Evolutionary conservation across 2,113 vertebrate species (phyloP).

Genomic region (Calypte anna): DNA sequence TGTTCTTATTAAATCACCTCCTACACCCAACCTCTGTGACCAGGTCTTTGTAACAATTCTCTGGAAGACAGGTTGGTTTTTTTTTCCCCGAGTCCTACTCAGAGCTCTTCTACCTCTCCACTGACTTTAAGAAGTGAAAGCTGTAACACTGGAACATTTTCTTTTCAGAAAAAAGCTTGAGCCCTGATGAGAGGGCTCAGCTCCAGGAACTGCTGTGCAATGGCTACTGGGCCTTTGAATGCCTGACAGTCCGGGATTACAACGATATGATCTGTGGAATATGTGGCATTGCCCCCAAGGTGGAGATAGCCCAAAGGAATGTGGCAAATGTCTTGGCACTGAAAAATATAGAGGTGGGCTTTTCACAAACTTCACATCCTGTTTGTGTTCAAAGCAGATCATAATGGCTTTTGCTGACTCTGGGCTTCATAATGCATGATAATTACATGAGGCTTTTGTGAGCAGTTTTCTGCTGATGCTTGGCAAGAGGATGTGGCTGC

Average conservation of each 20-base stretch:
- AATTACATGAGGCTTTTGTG: neutral
- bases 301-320: conserved; percentile 91
- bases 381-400: neutral
- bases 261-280: conserved; percentile 99
- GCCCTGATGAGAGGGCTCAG: conserved; percentile 77
- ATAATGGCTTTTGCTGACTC: conserved; percentile 22
- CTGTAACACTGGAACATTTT: neutral
- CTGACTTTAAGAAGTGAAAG: neutral
- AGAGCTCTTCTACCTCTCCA: neutral
- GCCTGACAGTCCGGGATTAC: conserved; percentile 93
- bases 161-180: conserved; percentile 83
- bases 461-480: conserved; percentile 41
- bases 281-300: conserved; percentile 92
- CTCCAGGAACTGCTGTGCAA: conserved; percentile 90
- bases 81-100: neutral
- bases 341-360: conserved; percentile 90
- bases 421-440: neutral
- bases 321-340: conserved; percentile 86
- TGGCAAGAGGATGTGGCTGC: conserved; percentile 46
- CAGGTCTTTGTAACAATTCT: neutral
- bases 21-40: neutral
- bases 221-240: conserved; percentile 98
- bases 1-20: neutral
- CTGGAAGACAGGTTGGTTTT: neutral
- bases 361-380: neutral